phyloP scores from a whole-genome alignment of 2,797 vertebrate genomes.

The Oreonectes daqikongensis region DNA sequence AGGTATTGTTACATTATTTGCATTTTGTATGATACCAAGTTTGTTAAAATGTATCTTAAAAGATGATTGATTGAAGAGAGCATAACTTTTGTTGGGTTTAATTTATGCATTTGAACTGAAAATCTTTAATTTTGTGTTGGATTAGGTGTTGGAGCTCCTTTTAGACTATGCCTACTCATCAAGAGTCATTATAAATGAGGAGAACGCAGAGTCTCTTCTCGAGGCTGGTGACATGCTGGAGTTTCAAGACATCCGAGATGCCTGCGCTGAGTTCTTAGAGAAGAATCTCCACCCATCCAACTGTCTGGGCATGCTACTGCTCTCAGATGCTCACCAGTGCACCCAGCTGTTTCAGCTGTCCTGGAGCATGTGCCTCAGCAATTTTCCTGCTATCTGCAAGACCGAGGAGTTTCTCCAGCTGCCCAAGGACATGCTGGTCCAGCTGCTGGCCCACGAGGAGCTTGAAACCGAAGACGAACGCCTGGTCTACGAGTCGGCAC shows the following conservation, averaged over 20 bases:
- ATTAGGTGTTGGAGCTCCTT: constrained; percentile 89
- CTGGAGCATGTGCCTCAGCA: constrained; percentile 98
- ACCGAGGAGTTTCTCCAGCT: constrained; percentile 96
- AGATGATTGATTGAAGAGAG: too few species aligned
- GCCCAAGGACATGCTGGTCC: constrained; percentile 96
- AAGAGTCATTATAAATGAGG: constrained; percentile 96
- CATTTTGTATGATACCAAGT: background rate
- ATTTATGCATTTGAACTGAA: too few species aligned
- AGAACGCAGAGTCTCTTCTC: constrained; percentile 94
- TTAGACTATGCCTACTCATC: constrained; percentile 97
- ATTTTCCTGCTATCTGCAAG: constrained; percentile 96
- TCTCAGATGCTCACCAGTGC: constrained; percentile 96
- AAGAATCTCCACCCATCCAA: constrained; percentile 96
- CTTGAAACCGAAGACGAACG: constrained; percentile 96
- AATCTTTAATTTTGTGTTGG: background rate
- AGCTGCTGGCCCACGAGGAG: constrained; percentile 94
- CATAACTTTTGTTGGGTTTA: too few species aligned
- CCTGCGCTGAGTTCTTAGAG: constrained; percentile 95
- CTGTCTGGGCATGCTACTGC: constrained; percentile 94
- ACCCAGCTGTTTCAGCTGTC: constrained; percentile 94
- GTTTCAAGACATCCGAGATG: constrained; percentile 97
- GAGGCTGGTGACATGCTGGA: constrained; percentile 98
- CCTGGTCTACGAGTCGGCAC: constrained; percentile 93
- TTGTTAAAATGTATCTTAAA: background rate
- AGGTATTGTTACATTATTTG: constrained; percentile 57